Conservation (phyloP, 1,140 invertebrate species). For the Copidosoma floridanum region DNA sequence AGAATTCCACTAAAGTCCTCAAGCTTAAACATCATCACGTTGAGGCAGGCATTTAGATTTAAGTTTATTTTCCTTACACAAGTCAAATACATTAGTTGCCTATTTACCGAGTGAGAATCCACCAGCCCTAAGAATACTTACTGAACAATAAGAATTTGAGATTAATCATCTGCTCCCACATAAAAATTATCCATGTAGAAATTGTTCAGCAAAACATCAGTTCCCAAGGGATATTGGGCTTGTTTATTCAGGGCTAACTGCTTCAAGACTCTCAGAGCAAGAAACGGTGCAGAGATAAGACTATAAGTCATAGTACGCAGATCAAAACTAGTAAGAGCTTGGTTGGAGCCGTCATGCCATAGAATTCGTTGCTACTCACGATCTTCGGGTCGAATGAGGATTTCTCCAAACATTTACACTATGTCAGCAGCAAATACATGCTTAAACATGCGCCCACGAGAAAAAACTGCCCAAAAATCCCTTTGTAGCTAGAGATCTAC, state of each 20-base stretch:
- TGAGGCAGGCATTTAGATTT: background rate
- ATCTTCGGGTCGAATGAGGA: slow-evolving; percentile 29
- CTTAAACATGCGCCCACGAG: slow-evolving; percentile 31
- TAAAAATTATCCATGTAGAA: too few species aligned
- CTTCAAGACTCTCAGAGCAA: too few species aligned
- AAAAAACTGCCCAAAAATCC: slow-evolving; percentile 16
- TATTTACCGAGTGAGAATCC: background rate
- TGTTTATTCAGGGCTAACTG: too few species aligned
- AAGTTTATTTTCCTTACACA: too few species aligned
- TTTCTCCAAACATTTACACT: slow-evolving; percentile 42
- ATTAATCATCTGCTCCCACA: slow-evolving; percentile 23
- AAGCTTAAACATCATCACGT: background rate
- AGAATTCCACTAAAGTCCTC: background rate
- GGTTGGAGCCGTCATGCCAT: slow-evolving; percentile 28
- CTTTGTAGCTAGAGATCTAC: slow-evolving; percentile 27
- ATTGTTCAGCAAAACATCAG: slow-evolving; percentile 39
- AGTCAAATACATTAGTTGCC: background rate
- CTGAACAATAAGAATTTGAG: background rate
- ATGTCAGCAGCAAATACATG: slow-evolving; percentile 36
- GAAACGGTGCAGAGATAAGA: too few species aligned
- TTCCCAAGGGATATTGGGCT: slow-evolving; percentile 33
- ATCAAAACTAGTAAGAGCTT: too few species aligned
- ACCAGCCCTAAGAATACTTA: background rate
- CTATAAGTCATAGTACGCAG: slow-evolving; percentile 43
- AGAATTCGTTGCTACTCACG: slow-evolving; percentile 36